Percentiles rank a stretch among this genome's conserved stretches.
These are phyloP conservation scores for Bostrychus sinensis DNA, from an alignment of 2,113 vertebrate genomes.

Conservation along the genomic window DNA sequence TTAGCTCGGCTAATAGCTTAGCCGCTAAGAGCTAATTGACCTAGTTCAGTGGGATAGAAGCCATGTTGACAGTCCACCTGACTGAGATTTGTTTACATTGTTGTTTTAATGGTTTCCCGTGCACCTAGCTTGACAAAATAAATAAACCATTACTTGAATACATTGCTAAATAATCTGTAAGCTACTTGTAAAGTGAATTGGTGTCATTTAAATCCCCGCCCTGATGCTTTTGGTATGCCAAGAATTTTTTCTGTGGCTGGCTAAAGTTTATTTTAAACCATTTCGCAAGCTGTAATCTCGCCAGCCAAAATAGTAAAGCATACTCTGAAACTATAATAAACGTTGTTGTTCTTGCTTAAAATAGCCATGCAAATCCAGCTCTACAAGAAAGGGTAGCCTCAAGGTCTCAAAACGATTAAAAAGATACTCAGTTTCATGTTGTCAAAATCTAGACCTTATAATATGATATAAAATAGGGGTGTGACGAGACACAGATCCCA, in stretches of 20 bases:
- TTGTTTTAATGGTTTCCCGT: not conserved
- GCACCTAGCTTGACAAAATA: not conserved
- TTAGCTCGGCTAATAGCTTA: conserved; percentile 68
- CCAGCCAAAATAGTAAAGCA: not conserved
- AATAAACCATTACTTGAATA: not conserved
- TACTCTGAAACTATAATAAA: not conserved
- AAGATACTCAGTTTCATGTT: too few species aligned
- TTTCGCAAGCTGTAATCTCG: not conserved
- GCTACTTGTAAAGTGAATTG: not conserved
- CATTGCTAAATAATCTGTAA: not conserved
- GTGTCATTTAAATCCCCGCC: not conserved
- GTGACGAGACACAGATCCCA: too few species aligned
- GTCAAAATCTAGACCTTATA: too few species aligned
- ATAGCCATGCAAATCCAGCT: too few species aligned
- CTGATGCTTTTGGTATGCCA: not conserved
- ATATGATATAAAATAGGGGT: too few species aligned
- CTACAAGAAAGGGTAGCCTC: too few species aligned
- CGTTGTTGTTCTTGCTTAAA: not conserved
- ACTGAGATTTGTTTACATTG: conserved; percentile 46
- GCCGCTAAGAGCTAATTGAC: conserved; percentile 64
- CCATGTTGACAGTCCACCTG: conserved; percentile 41
- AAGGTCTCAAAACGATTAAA: too few species aligned
- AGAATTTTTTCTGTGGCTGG: not conserved
- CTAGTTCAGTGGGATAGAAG: conserved; percentile 51
- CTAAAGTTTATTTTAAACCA: conserved; percentile 1